These are phyloP conservation scores for Hassar affinis DNA, from an alignment of 2,113 vertebrate species.

Conservation along the genomic window DNA sequence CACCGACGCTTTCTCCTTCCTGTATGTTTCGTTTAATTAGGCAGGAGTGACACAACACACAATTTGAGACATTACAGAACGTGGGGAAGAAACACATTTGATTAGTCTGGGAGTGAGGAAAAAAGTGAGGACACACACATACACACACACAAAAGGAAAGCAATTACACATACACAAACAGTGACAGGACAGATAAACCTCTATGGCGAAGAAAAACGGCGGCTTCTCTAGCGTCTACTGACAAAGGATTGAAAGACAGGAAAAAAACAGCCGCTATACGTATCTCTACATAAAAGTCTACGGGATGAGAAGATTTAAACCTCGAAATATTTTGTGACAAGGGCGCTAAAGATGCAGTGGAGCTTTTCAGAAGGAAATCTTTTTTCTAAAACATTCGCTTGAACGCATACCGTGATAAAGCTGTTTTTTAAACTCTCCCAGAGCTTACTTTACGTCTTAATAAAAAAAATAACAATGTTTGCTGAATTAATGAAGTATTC, in stretches of 20 bases:
- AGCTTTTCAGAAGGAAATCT: constrained; percentile 55
- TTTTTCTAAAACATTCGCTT: not conserved
- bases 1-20: constrained; percentile 23
- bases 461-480: not conserved
- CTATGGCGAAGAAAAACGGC: not conserved
- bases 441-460: not conserved
- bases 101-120: constrained; percentile 12
- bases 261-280: not conserved
- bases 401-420: not conserved
- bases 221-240: not conserved
- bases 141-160: constrained; percentile 25
- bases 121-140: not conserved
- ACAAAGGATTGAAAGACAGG: not conserved
- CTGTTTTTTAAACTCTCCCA: not conserved
- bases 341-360: constrained; percentile 66
- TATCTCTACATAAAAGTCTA: not conserved
- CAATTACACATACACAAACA: constrained; percentile 4
- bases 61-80: constrained; percentile 19
- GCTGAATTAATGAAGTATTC: constrained; percentile 24
- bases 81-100: constrained; percentile 14
- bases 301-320: not conserved
- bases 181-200: constrained; percentile 17
- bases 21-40: constrained; percentile 37
- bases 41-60: constrained; percentile 27
- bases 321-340: constrained; percentile 10